Base-by-base conservation (phyloP, 2,113 vertebrate genomes). In the Xiphophorus hellerii region DNA sequence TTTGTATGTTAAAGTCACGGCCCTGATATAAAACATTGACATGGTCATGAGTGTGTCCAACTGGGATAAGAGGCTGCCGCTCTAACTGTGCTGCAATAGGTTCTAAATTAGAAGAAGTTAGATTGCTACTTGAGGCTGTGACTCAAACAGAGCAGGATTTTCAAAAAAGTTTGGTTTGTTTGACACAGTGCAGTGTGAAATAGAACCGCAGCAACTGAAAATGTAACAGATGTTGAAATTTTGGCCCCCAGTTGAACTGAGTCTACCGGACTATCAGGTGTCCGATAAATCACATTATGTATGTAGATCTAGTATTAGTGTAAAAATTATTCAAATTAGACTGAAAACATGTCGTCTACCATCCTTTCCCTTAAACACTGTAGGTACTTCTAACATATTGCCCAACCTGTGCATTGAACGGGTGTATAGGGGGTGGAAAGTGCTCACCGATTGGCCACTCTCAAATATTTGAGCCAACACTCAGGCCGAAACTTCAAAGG, bases 381-480 rank as follows among this genome's bases (percentile, higher is more conserved):
- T n/a, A n/a, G 1, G 22, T 78, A 66, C 80, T 25, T 54, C 66
- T 51, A 29, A 28, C 62, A 68, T 64, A 37, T 65, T 78, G 27
- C 58, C 69, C 65, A 77, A 73, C 69, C 58, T 77, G 63, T 82
- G 67, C 77, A 74, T 69, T 84, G 74, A 78, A 67, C 28, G 74
- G 64, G 62, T 73, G 75, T 69, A 68, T 61, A 35, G 35, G 74
- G 69, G 63, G 72, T 44, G 61, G 69, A 64, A 51, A 70, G 62
- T 7, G 25, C 42, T 74, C 66, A 66, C 42, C 67, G 31, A 48
- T 35, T 76, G 86, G 70, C 73, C 66, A 69, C 77, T 81, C 84
- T 87, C 80, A 76, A 69, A 86, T 89, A 76, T 87, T 89, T 82
- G 84, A 87, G 87, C 83, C 73, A 86, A 88, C 87, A 88, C 80